Evolutionary conservation across 2,797 vertebrate species (phyloP), one percentile per base, ranked within the genome.

Genomic region (Nyctalus aviator): DNA sequence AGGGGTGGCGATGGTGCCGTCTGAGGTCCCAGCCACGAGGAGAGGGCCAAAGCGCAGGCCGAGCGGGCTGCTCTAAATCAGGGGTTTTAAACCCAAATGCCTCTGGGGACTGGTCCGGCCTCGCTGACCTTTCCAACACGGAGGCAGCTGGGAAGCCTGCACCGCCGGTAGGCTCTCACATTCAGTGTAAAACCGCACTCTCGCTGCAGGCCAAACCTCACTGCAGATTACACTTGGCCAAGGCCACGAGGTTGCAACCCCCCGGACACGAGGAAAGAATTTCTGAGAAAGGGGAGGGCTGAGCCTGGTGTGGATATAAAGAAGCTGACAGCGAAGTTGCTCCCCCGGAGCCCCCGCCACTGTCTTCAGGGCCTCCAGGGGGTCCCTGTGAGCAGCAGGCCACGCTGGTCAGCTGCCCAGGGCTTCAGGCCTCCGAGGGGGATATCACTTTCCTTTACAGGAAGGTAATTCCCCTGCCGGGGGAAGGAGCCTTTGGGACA

Each of bases 201-300:
- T 66, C 20, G 5, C 6, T n/a, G 62, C 64, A 72, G 71, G 76
- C 90, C 82, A 83, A 50, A 77, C 41, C 77, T 90, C 93, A 78
- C 76, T 73, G 12, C 57, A 96, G 95, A 66, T 75, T 53, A 35
- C 72, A 92, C 27, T 35, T 59, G 82, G 90, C 77, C 46, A 50
- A 50, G 62, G 71, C 90, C 86, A 50, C 3, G n/a, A 50, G 23
- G 66, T 17, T 82, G 95, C 69, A 73, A 37, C 6, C 21, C 68
- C 66, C 35, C 75, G 59, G 78, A 46, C 57, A n/a, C 48, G 50
- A 46, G 69, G 59, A 64, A 93, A 84, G 78, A 69, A 73, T 88
- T 87, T 14, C 86, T 57, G 85, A 75, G 46, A 82, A 73, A 78
- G 81, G 64, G 84, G 88, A 64, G 15, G 44, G 48, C 25, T 32